Evolutionary conservation across 2,113 vertebrate genomes (phyloP), one percentile per base, ranked within the genome.

Genomic region (Cochlearius cochlearius): DNA sequence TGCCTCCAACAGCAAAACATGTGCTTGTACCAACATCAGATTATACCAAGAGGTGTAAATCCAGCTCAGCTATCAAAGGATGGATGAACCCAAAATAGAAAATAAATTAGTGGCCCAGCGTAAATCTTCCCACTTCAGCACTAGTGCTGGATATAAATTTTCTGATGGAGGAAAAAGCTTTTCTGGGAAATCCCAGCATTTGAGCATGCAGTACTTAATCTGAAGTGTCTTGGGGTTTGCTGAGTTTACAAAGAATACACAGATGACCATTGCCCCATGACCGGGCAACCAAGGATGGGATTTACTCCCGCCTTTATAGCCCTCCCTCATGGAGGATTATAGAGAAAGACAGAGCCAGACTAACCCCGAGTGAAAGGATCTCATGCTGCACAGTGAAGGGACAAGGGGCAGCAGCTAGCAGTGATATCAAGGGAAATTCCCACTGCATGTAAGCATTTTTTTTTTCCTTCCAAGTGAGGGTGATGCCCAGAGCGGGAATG

Each of bases 21-120:
- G 36, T 64, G 88, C 76, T 78, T 71, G 69, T 89, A 89, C 60
- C 60, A 43, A 81, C 91, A 81, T 64, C 73, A 91, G 86, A 94
- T 96, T 97, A 94, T 49, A 85, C 32, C 80, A 43, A 75, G 89
- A 95, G 91, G 93, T 94, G 93, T 75, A 97, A 96, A 97, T 96
- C 94, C 86, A 91, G 86, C 77, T 96, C 83, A 94, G 73, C 76
- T 91, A 85, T 81, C 84, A 95, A 89, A 92, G 72, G 79, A 86
- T 90, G 73, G 93, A 96, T 92, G 73, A 94, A 50, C 86, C 39
- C 52, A 92, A 96, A 96, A 89, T 75, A 97, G 89, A 94, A 96
- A 72, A 91, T 77, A 95, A 91, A 94, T 92, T 79, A 95, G 90
- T 79, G 50, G 36, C 86, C 88, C 92, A 76, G 53, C 2, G 3